Evolutionary conservation across 2,888 invertebrate species (phyloP).

Genomic region (Balanococcus diminutus): DNA sequence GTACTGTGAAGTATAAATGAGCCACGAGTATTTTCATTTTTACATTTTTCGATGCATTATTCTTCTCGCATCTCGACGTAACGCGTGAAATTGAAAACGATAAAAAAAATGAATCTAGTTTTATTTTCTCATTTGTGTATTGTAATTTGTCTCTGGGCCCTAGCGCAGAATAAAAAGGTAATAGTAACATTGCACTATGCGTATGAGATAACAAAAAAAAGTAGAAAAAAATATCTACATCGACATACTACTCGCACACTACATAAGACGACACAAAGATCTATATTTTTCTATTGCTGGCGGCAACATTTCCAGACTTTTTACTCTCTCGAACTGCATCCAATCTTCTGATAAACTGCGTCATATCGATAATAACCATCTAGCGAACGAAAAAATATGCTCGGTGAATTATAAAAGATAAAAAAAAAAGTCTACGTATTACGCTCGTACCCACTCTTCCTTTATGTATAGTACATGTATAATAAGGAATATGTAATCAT

Average conservation of each 20-base stretch:
- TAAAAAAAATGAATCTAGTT: neutral
- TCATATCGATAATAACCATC: slow-evolving; percentile 28
- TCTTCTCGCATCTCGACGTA: neutral
- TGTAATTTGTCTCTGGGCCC: neutral
- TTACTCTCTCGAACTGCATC: neutral
- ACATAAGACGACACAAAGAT: neutral
- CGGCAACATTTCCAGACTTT: slow-evolving; percentile 9
- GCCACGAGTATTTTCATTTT: neutral
- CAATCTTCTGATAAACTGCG: slow-evolving; percentile 19
- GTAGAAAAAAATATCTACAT: neutral
- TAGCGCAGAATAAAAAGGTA: neutral
- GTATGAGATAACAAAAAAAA: neutral
- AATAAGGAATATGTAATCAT: slow-evolving; percentile 11
- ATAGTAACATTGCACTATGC: neutral
- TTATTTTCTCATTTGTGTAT: slow-evolving; percentile 1
- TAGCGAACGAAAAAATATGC: neutral
- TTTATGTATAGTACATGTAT: neutral
- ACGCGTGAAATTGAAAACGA: neutral
- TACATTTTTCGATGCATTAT: neutral
- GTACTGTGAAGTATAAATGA: neutral
- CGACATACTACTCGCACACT: neutral
- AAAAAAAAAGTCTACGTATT: neutral
- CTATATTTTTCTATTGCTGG: neutral
- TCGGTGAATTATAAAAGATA: slow-evolving; percentile 16
- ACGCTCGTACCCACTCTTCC: neutral